phyloP scores from a whole-genome alignment of 2,797 vertebrate species.

The Hozukius guyotensis region DNA sequence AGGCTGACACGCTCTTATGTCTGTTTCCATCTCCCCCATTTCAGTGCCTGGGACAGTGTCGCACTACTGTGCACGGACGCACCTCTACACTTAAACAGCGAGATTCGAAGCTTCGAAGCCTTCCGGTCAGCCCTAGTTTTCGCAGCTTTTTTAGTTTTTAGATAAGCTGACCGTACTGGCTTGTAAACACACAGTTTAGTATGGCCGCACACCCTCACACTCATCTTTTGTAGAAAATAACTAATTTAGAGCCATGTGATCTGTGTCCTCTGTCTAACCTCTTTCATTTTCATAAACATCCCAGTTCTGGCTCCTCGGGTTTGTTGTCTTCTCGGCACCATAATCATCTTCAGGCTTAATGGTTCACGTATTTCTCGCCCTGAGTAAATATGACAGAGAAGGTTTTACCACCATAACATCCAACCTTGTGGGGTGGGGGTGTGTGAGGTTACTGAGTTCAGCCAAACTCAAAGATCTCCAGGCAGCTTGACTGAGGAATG shows the following conservation, averaged over 20 bases:
- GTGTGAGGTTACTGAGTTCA: conserved; percentile 38
- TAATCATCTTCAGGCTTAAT: conserved; percentile 2
- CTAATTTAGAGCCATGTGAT: background rate
- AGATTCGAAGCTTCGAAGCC: too few species aligned
- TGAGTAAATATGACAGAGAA: conserved; percentile 18
- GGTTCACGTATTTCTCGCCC: conserved; percentile 17
- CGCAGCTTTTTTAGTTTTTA: background rate
- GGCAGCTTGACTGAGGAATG: conserved; percentile 40
- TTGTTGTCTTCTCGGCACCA: background rate
- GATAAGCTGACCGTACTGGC: background rate
- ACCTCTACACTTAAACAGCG: too few species aligned
- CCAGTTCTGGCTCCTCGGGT: conserved; percentile 30
- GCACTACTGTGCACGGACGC: too few species aligned
- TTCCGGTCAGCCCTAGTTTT: background rate
- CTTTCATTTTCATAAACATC: background rate
- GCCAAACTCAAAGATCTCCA: conserved; percentile 37
- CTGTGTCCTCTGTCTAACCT: conserved; percentile 7
- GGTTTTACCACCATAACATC: conserved; percentile 17
- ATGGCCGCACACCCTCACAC: background rate
- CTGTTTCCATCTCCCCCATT: too few species aligned
- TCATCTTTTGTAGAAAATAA: background rate
- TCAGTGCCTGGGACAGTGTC: too few species aligned
- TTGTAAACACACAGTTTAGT: background rate
- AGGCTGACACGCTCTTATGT: too few species aligned
- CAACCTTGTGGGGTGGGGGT: background rate